These are phyloP conservation scores for Oncorhynchus gorbuscha DNA, from an alignment of 2,113 vertebrate genomes.

Conservation along the genomic window DNA sequence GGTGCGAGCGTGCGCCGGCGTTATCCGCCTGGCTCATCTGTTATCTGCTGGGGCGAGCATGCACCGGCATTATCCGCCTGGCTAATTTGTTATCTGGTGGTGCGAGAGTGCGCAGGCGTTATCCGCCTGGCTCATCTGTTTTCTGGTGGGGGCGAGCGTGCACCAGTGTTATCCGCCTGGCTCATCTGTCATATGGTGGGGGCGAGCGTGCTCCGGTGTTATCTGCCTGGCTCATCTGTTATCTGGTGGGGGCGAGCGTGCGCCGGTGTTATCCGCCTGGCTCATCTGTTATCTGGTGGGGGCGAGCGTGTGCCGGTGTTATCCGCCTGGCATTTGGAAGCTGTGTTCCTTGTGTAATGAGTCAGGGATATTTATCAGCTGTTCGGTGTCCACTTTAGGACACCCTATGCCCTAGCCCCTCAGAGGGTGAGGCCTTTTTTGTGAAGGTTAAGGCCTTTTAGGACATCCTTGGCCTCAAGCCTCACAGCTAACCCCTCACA, in stretches of 20 bases:
- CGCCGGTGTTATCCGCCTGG: constrained; percentile 45
- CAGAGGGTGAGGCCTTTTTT: no score
- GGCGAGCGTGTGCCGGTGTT: constrained; percentile 30
- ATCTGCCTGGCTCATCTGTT: constrained; percentile 33
- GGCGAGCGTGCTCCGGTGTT: constrained; percentile 28
- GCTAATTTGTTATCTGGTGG: no score
- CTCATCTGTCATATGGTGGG: not conserved
- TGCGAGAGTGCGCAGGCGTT: constrained; percentile 27
- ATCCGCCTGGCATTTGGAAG: constrained; percentile 52
- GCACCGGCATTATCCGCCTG: no score
- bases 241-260: constrained; percentile 3
- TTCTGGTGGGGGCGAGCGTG: constrained; percentile 16
- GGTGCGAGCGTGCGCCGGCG: no score
- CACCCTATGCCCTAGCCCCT: no score
- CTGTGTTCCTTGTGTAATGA: constrained; percentile 43
- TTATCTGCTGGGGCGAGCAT: no score
- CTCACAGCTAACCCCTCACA: no score
- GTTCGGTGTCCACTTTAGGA: no score
- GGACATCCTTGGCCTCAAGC: no score
- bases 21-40: no score
- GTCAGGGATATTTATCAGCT: constrained; percentile 30
- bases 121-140: constrained; percentile 37
- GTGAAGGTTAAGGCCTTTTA: no score
- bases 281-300: not conserved
- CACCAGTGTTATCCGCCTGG: constrained; percentile 45